A percentile compares a stretch with the other conserved stretches of the same genome.
These are phyloP conservation scores for Spinus pinus DNA, from an alignment of 2,797 vertebrate genomes.

Conservation along the genomic window DNA sequence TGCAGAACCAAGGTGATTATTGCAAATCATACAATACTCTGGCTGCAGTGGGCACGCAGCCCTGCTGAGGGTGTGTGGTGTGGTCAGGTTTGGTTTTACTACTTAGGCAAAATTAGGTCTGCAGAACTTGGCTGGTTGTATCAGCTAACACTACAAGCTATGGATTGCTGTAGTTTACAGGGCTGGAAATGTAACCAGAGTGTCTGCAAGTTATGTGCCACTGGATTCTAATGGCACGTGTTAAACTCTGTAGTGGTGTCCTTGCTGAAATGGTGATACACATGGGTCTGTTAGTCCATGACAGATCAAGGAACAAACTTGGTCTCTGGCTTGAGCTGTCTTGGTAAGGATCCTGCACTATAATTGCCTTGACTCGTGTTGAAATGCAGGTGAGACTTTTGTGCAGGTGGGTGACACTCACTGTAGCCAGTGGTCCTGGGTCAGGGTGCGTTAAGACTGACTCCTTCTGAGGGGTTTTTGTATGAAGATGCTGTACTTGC, in stretches of 20 bases:
- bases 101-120: background rate
- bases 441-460: background rate
- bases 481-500: background rate
- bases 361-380: background rate
- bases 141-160: background rate
- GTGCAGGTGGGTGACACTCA: background rate
- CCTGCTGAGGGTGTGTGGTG: background rate
- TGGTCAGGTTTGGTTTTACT: background rate
- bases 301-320: background rate
- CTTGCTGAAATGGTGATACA: background rate
- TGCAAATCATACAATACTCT: background rate
- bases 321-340: background rate
- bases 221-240: accelerated
- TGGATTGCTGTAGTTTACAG: background rate
- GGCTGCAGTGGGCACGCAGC: background rate
- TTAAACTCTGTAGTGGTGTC: background rate
- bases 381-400: background rate
- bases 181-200: background rate
- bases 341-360: background rate
- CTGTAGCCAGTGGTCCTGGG: background rate
- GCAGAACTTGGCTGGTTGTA: background rate
- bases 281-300: background rate
- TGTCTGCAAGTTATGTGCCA: background rate
- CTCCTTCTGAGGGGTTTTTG: background rate
- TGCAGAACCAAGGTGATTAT: background rate